These are phyloP conservation scores for Pseudorhombus dupliciocellatus DNA, from an alignment of 2,113 vertebrate genomes.

Conservation along the genomic window DNA sequence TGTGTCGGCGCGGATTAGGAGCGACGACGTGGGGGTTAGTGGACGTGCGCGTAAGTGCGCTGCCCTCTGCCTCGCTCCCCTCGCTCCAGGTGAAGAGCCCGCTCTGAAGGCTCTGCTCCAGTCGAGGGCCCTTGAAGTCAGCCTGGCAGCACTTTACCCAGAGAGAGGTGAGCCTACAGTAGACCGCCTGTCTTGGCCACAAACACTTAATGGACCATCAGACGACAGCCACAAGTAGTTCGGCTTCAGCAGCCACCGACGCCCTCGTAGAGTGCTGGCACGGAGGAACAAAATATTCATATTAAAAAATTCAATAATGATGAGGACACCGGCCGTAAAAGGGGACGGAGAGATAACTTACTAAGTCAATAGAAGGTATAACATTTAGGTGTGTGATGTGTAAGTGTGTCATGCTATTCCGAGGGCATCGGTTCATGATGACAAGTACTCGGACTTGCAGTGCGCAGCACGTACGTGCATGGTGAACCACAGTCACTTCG, in stretches of 20 bases:
- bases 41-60: conserved; percentile 27
- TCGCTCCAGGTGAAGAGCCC: conserved; percentile 75
- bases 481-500: no score
- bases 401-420: no score
- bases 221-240: conserved; percentile 46
- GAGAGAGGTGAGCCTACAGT: conserved; percentile 55
- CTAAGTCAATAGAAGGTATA: neutral
- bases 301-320: neutral
- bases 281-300: neutral
- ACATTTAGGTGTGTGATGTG: no score
- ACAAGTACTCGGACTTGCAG: no score
- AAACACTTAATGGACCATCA: conserved; percentile 57
- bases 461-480: no score
- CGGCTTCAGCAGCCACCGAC: conserved; percentile 10
- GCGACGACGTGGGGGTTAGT: conserved; percentile 39
- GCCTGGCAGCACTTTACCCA: conserved; percentile 59
- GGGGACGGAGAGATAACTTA: neutral
- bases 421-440: no score
- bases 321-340: neutral
- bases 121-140: conserved; percentile 68
- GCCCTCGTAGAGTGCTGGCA: neutral
- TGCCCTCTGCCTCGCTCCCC: conserved; percentile 52
- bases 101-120: conserved; percentile 66
- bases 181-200: conserved; percentile 49
- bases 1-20: conserved; percentile 38